Evolutionary conservation across 1,140 invertebrate genomes (phyloP), one percentile per base, ranked within the genome.

Genomic region (Pogonomyrmex barbatus): DNA sequence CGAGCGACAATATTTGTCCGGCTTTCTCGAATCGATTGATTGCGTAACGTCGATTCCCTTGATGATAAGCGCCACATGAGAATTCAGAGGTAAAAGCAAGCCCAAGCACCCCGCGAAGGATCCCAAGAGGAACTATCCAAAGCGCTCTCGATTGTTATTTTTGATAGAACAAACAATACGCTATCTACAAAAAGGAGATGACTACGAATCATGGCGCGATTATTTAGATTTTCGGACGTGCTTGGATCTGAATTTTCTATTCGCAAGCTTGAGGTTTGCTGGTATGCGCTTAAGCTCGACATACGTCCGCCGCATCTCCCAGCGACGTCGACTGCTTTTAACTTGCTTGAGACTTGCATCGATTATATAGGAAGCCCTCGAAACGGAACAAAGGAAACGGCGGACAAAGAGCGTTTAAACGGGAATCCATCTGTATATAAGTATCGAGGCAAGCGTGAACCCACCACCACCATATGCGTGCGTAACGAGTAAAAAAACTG

Each of bases 381-480:
- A 83, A 75, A 83, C 79, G 79, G 79, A 83, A 83, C 79, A 83
- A 83, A 83, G 79, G 79, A 83, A 83, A 83, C 79, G 79, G 79
- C 79, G 79, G 79, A 83, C 79, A 83, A 82, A 82, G 79, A 82
- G 79, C 79, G 79, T 54, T 82, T 54, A 58, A 82, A 83, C 79
- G 79, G 79, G 79, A 83, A 83, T 83, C 79, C 68, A 83, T 73
- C 67, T 83, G 70, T 76, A 89, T 76, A 89, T 54, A 84, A 50
- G 60, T 75, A 47, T 89, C 90, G 92, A 93, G 84, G 87, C 90
- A 95, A 95, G 94, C 94, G 91, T 94, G 92, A 83, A 94, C 92
- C 94, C 93, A 92, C 93, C 93, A 94, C 94, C 93, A 91, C 91
- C 77, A 86, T 93, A 90, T 91, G 91, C 89, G 91, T 91, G 87